Evolutionary conservation across 1,140 invertebrate species (phyloP).

Genomic region (Pogonomyrmex californicus): DNA sequence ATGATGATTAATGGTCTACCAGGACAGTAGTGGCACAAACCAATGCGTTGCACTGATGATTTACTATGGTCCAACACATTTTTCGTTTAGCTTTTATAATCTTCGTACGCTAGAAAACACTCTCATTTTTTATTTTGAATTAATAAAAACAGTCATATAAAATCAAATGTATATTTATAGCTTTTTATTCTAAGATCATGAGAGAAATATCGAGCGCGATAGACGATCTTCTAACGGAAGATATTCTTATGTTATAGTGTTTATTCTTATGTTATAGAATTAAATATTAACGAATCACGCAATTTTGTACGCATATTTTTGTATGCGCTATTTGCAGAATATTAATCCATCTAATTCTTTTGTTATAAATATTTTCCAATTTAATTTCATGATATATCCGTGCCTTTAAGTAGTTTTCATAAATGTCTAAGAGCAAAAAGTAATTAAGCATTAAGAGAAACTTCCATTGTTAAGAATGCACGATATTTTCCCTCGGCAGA

Average conservation of each 20-base stretch:
- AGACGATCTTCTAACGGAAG: background rate
- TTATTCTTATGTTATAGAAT: background rate
- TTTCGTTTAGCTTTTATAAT: constrained; percentile 26
- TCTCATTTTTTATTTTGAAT: background rate
- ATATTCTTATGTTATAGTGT: too few species aligned
- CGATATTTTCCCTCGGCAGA: constrained; percentile 34
- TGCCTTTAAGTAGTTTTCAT: constrained; percentile 5
- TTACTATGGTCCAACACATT: constrained; percentile 27
- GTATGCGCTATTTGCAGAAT: background rate
- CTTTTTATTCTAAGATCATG: background rate
- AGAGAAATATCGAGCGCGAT: background rate
- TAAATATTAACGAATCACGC: background rate
- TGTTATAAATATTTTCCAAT: constrained; percentile 4
- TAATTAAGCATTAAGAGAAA: constrained; percentile 48
- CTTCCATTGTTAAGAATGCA: constrained; percentile 32
- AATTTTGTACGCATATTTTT: background rate
- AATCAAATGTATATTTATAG: constrained; percentile 9
- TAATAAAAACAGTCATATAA: background rate
- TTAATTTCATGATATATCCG: constrained; percentile 10
- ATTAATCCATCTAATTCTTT: background rate
- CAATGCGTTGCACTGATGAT: background rate
- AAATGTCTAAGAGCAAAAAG: constrained; percentile 32
- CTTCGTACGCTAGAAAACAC: background rate
- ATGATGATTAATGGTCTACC: constrained; percentile 43
- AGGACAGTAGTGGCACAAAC: background rate